phyloP scores from a whole-genome alignment of 2,113 vertebrate species.

The Xiphophorus couchianus region DNA sequence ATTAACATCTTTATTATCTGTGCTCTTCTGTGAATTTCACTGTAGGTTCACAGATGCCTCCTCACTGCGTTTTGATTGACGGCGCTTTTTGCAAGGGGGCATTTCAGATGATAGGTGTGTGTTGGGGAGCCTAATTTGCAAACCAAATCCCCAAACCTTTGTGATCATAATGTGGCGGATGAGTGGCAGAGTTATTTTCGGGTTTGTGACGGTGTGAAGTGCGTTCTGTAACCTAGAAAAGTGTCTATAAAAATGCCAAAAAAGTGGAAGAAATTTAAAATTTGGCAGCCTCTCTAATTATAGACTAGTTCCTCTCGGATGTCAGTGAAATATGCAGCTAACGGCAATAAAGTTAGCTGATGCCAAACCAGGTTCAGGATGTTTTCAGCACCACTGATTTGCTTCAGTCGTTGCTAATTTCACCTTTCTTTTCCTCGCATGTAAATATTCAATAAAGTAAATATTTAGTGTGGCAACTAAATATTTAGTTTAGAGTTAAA shows the following conservation, averaged over 20 bases:
- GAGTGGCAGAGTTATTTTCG: conserved; percentile 1
- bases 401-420: too few relatives aligned
- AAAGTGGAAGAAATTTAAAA: neutral
- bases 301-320: neutral
- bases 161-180: conserved; percentile 10
- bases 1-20: conserved; percentile 50
- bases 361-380: too few relatives aligned
- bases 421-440: too few relatives aligned
- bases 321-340: neutral
- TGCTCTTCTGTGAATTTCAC: conserved; percentile 28
- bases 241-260: neutral
- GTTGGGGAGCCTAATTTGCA: conserved; percentile 32
- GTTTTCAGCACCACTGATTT: too few relatives aligned
- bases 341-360: too few relatives aligned
- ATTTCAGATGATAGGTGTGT: neutral
- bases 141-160: conserved; percentile 30
- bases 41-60: conserved; percentile 3
- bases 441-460: too few relatives aligned
- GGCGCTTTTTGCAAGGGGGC: rapidly evolving
- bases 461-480: too few relatives aligned
- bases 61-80: conserved; percentile 31
- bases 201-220: neutral
- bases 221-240: neutral
- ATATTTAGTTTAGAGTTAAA: too few relatives aligned
- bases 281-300: too few relatives aligned